Evolutionary conservation across 2,888 invertebrate species (phyloP).

Genomic region (Phengaris arion): DNA sequence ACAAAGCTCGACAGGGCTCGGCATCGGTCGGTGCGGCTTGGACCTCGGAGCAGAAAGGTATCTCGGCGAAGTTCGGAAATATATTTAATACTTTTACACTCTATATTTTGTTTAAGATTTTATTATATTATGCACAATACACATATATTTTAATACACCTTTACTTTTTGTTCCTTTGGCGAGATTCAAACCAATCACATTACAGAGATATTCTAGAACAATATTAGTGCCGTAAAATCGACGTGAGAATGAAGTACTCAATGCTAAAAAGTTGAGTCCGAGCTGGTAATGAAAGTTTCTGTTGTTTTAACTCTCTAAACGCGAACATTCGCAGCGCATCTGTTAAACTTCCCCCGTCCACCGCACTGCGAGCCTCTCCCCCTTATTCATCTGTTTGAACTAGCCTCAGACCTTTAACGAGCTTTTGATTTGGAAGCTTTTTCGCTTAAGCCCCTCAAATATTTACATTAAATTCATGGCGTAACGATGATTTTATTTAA

Average conservation of each 20-base stretch:
- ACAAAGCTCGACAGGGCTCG: no score
- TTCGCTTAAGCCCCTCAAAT: conserved; percentile 13
- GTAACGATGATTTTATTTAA: neutral
- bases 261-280: neutral
- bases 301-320: conserved; percentile 30
- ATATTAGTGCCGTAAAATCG: neutral
- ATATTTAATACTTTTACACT: no score
- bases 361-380: neutral
- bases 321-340: conserved; percentile 21
- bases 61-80: no score
- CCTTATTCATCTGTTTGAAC: conserved; percentile 1
- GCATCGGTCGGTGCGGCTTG: no score
- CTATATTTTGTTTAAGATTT: no score
- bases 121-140: no score
- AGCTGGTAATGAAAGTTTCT: conserved; percentile 21
- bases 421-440: conserved; percentile 25
- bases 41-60: no score
- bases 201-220: no score
- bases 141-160: no score
- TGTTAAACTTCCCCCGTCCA: conserved; percentile 7
- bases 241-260: neutral
- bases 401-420: conserved; percentile 8
- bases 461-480: conserved; percentile 15
- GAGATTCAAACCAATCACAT: no score
- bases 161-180: no score